Evolutionary conservation across 2,888 invertebrate genomes (phyloP), one percentile per base, ranked within the genome.

Genomic region (Beris morrisii): DNA sequence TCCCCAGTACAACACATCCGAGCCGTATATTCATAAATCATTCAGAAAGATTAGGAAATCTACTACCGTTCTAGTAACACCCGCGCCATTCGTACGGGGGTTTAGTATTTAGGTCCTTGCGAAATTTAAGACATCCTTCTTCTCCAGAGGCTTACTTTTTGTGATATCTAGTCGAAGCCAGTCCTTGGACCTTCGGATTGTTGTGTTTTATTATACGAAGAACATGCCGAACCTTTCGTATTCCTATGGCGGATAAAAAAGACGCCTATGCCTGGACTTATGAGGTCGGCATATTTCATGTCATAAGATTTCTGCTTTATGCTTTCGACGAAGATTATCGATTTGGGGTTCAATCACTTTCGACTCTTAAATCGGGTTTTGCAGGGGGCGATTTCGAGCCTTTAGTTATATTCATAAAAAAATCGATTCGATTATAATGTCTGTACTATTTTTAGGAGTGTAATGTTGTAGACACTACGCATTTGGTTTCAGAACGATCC

Each of bases 341-440:
- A 61, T 61, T 61, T 61, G 50, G 61, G 61, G 50, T 61, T 61
- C 61, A 61, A 61, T 61, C 50, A 61, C 61, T 61, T 61, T 61
- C 52, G 61, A 61, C 61, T 61, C 50, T 50, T 61, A 38, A 61
- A 61, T 61, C 22, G 50, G 61, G 15, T 38, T 61, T 38, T 38
- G 5, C 3, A 5, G 38, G 9, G 4, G 9, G 22, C 22, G 38
- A 38, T 38, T 38, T 38, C 38, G 38, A 38, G 9, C 38, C 38
- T 38, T 38, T 22, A 22, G 22, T 22, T 22, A 22, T 22, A 22
- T 22, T 22, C 22, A 22, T 22, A 22, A 22, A 22, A 22, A 22
- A 22, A 2, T 22, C 22, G 22, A 22, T 22, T 22, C 22, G 22
- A 22, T 22, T 22, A 22, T 22, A 22, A 22, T 22, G 22, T 22